Percentiles rank a stretch among this genome's conserved stretches.
Conservation (phyloP, 1,140 invertebrate genomes). For the Zophobas morio region DNA sequence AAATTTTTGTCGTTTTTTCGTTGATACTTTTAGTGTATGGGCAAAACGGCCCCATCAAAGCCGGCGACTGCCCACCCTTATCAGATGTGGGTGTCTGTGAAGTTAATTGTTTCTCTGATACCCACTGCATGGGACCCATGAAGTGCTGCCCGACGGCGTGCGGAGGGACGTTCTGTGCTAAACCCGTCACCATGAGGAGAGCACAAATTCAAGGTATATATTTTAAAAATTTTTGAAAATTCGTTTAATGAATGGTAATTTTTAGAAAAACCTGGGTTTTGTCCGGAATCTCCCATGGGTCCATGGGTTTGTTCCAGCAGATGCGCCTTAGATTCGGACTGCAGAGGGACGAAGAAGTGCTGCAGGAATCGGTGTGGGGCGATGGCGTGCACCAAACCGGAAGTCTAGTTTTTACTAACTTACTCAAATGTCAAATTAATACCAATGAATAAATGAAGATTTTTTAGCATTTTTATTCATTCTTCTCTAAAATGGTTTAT, state of each 20-base stretch:
- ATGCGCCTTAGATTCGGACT: conserved; percentile 73
- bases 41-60: conserved; percentile 30
- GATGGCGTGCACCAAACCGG: conserved; percentile 70
- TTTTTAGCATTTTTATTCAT: neutral
- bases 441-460: neutral
- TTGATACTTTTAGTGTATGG: neutral
- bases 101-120: conserved; percentile 41
- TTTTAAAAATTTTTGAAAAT: neutral
- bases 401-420: conserved; percentile 6
- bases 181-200: conserved; percentile 21
- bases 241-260: neutral
- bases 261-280: conserved; percentile 20
- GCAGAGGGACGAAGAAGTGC: conserved; percentile 71
- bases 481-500: neutral
- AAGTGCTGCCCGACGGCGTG: conserved; percentile 53
- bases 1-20: neutral
- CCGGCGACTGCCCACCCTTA: conserved; percentile 45
- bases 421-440: neutral
- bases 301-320: conserved; percentile 75
- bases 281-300: conserved; percentile 66
- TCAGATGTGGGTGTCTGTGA: conserved; percentile 38
- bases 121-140: conserved; percentile 37
- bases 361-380: conserved; percentile 76
- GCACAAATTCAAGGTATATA: conserved; percentile 15
- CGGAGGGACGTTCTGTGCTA: conserved; percentile 46